phyloP scores from a whole-genome alignment of 2,888 invertebrate species.

The Lasioglossum villosulum region DNA sequence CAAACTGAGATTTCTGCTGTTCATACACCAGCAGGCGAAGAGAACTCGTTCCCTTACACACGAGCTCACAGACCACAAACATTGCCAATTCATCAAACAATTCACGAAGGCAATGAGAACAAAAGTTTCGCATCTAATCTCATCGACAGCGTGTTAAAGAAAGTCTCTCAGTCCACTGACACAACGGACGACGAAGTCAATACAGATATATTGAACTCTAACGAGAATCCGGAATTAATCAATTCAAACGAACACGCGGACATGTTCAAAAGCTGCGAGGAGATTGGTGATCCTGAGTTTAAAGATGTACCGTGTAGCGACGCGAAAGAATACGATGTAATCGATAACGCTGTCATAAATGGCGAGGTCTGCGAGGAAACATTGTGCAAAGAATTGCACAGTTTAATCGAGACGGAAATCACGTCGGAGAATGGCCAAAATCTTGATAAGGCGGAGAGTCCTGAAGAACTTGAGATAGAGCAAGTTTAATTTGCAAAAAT shows the following conservation, averaged over 20 bases:
- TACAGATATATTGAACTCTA: conserved; percentile 81
- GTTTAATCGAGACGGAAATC: conserved; percentile 79
- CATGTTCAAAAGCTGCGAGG: conserved; percentile 81
- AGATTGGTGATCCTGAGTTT: conserved; percentile 77
- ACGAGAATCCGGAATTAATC: conserved; percentile 78
- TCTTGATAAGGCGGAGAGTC: conserved; percentile 39
- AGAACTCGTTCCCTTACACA: conserved; percentile 84
- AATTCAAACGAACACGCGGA: conserved; percentile 78
- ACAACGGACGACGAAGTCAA: conserved; percentile 82
- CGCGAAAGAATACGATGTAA: conserved; percentile 71
- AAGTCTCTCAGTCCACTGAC: conserved; percentile 81
- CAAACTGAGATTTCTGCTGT: conserved; percentile 94
- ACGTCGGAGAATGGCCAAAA: conserved; percentile 59
- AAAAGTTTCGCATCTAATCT: conserved; percentile 76
- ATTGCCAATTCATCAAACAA: conserved; percentile 80
- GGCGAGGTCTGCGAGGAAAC: conserved; percentile 79
- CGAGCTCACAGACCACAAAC: conserved; percentile 80
- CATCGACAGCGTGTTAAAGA: conserved; percentile 78
- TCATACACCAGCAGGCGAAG: conserved; percentile 87
- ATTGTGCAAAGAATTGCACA: conserved; percentile 80
- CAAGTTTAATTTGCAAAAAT: conserved; percentile 37
- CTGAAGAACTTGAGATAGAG: conserved; percentile 53
- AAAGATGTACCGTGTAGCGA: conserved; percentile 71
- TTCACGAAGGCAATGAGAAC: conserved; percentile 80
- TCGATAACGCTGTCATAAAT: conserved; percentile 71